phyloP scores from a whole-genome alignment of 1,140 invertebrate species.

The Metaphire vulgaris region DNA sequence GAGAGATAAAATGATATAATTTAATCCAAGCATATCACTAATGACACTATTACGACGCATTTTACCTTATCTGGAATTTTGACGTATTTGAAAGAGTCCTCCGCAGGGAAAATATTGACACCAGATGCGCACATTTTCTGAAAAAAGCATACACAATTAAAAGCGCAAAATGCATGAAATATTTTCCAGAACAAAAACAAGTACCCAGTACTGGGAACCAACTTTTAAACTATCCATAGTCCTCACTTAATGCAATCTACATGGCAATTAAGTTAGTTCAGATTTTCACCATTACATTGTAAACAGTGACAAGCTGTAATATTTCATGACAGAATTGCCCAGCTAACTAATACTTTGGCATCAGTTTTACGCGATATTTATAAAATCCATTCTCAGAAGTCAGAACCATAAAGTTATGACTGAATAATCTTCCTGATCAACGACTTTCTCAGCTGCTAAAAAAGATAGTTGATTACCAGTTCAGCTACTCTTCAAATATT shows the following conservation, averaged over 20 bases:
- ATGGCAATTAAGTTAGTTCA: background rate
- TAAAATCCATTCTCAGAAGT: background rate
- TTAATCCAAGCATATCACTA: background rate
- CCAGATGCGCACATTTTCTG: slow-evolving; percentile 66
- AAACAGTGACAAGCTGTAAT: too few species aligned
- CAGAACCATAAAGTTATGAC: background rate
- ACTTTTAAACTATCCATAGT: background rate
- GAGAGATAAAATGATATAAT: background rate
- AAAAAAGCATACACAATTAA: too few species aligned
- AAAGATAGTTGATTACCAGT: background rate
- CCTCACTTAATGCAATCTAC: background rate
- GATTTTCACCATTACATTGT: background rate
- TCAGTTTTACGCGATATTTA: background rate
- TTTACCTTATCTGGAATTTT: slow-evolving; percentile 56
- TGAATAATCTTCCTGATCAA: background rate
- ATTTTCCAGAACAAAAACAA: background rate
- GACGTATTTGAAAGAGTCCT: slow-evolving; percentile 74
- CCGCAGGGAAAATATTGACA: slow-evolving; percentile 82
- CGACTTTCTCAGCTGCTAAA: background rate
- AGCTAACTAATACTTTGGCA: too few species aligned
- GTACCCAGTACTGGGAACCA: background rate
- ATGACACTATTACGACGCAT: background rate
- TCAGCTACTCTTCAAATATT: background rate
- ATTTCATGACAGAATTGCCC: too few species aligned
- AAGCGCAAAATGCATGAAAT: background rate